phyloP scores from a whole-genome alignment of 2,888 invertebrate genomes.

The Rambutsinella grinnellia region DNA sequence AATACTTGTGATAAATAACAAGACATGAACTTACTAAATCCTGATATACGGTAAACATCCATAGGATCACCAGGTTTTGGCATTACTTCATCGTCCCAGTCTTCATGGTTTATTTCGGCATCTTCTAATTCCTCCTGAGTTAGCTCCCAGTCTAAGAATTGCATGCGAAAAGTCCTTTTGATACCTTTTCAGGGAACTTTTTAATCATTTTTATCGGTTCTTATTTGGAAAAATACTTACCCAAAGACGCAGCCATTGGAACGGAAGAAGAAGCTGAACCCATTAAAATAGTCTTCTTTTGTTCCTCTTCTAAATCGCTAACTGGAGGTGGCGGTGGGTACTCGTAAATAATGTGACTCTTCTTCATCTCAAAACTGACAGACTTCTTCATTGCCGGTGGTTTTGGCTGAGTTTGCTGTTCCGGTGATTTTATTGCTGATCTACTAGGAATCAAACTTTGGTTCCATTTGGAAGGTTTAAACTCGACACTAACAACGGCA shows the following conservation, averaged over 20 bases:
- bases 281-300: slow-evolving; percentile 36
- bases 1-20: too few species aligned
- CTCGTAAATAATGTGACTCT: slow-evolving; percentile 62
- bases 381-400: slow-evolving; percentile 61
- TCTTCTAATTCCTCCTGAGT: slow-evolving; percentile 65
- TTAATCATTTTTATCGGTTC: too few species aligned
- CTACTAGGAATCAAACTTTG: slow-evolving; percentile 60
- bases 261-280: background rate
- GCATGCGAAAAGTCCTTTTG: too few species aligned
- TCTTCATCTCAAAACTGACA: slow-evolving; percentile 65
- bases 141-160: slow-evolving; percentile 65
- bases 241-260: slow-evolving; percentile 24
- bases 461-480: slow-evolving; percentile 66
- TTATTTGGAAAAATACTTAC: slow-evolving; percentile 7
- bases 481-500: slow-evolving; percentile 40
- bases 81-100: slow-evolving; percentile 59
- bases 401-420: slow-evolving; percentile 32
- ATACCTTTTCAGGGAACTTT: too few species aligned
- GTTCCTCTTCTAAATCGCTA: slow-evolving; percentile 60
- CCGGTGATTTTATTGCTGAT: slow-evolving; percentile 65
- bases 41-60: slow-evolving; percentile 65
- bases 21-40: slow-evolving; percentile 53
- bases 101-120: slow-evolving; percentile 57
- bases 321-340: slow-evolving; percentile 62
- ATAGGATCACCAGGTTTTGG: slow-evolving; percentile 55